A percentile compares a stretch with the other conserved stretches of the same genome.
These are phyloP conservation scores for Brassicogethes aeneus DNA, from an alignment of 2,888 invertebrate species.

Conservation along the genomic window DNA sequence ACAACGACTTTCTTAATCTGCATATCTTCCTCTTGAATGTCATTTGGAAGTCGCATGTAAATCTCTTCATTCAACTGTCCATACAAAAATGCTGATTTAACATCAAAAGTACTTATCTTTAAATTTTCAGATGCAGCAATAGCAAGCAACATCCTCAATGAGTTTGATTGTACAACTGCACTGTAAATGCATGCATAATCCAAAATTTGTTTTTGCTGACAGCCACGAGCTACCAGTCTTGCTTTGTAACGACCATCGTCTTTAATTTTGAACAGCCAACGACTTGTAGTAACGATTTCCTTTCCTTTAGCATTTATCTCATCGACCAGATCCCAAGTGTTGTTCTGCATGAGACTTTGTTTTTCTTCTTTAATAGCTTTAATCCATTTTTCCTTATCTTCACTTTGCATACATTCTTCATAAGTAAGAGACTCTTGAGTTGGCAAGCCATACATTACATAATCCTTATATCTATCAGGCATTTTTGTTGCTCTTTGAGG, in stretches of 20 bases:
- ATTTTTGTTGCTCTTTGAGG: constrained; percentile 4
- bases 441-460: not conserved
- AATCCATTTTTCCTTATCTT: constrained; percentile 10
- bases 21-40: not conserved
- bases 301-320: constrained; percentile 10
- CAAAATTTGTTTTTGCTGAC: constrained; percentile 19
- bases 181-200: constrained; percentile 11
- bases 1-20: too few relatives aligned
- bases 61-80: not conserved
- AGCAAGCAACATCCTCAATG: constrained; percentile 9
- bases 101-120: not conserved
- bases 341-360: constrained; percentile 15
- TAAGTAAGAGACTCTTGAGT: constrained; percentile 4
- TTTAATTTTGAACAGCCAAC: too few relatives aligned
- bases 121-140: constrained; percentile 5
- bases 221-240: too few relatives aligned
- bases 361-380: constrained; percentile 17
- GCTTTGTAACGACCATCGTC: too few relatives aligned
- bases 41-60: not conserved
- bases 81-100: not conserved
- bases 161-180: constrained; percentile 6
- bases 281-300: constrained; percentile 14
- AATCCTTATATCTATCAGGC: constrained; percentile 5
- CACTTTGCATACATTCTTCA: constrained; percentile 6
- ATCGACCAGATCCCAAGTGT: constrained; percentile 15